phyloP scores from a whole-genome alignment of 2,888 invertebrate genomes.

The Apodemia hepburni region DNA sequence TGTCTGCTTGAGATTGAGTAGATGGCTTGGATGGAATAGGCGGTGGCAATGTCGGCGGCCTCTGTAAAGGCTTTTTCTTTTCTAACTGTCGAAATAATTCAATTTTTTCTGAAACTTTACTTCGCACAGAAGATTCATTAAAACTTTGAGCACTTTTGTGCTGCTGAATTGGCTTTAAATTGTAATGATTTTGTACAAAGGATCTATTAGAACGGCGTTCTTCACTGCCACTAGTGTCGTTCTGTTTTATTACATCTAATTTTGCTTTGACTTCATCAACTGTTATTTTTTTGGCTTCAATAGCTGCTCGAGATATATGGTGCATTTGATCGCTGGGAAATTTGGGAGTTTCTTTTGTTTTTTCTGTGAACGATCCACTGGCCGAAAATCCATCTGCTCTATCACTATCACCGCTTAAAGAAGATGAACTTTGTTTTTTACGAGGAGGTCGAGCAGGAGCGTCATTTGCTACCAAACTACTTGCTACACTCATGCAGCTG shows the following conservation, averaged over 20 bases:
- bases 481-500: constrained; percentile 88
- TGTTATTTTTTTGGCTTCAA: constrained; percentile 66
- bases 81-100: constrained; percentile 72
- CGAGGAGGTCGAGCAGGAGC: constrained; percentile 87
- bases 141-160: constrained; percentile 47
- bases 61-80: constrained; percentile 65
- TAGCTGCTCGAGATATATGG: constrained; percentile 36
- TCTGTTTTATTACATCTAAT: constrained; percentile 69
- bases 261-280: constrained; percentile 81
- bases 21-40: constrained; percentile 67
- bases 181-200: constrained; percentile 41
- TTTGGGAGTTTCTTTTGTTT: constrained; percentile 68
- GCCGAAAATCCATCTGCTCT: constrained; percentile 74
- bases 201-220: constrained; percentile 77
- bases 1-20: constrained; percentile 44
- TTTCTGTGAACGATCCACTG: constrained; percentile 68
- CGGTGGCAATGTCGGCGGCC: constrained; percentile 72
- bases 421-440: constrained; percentile 85
- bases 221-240: constrained; percentile 68
- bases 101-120: constrained; percentile 76
- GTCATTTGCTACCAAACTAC: constrained; percentile 74
- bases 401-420: constrained; percentile 82
- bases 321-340: constrained; percentile 6
- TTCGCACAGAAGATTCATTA: constrained; percentile 66
- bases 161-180: constrained; percentile 37